Percentiles rank a stretch among this genome's conserved stretches.
Evolutionary conservation across 2,113 vertebrate genomes (phyloP).

Genomic region (Heterochromis multidens): DNA sequence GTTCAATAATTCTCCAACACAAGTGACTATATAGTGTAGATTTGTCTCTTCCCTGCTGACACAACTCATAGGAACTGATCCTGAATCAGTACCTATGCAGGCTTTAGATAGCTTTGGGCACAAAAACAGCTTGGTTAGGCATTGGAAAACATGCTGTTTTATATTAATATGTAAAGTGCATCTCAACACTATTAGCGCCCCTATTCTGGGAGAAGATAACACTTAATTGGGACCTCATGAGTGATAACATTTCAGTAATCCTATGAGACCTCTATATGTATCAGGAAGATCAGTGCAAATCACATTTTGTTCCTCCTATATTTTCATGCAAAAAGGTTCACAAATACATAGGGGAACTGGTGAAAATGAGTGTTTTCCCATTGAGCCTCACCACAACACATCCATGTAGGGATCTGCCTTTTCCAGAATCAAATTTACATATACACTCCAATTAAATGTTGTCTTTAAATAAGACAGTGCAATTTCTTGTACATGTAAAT

Average conservation of each 20-base stretch:
- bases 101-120: not conserved
- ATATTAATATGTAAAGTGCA: not conserved
- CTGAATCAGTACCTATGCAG: not conserved
- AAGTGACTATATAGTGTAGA: not conserved
- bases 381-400: not conserved
- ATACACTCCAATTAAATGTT: not conserved
- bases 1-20: not conserved
- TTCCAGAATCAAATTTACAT: not conserved
- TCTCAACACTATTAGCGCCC: not conserved
- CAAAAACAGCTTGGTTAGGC: not conserved
- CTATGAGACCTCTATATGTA: not conserved
- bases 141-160: not conserved
- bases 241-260: not conserved
- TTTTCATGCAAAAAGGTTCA: conserved; percentile 25
- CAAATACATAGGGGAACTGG: conserved; percentile 11
- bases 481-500: not conserved
- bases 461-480: not conserved
- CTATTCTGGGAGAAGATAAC: conserved; percentile 8
- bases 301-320: not conserved
- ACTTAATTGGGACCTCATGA: conserved; percentile 40
- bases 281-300: not conserved
- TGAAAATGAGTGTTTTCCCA: conserved; percentile 16
- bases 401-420: not conserved
- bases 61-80: not conserved
- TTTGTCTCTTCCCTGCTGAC: not conserved